Evolutionary conservation across 2,888 invertebrate genomes (phyloP).

Genomic region (Creontiades dilutus): DNA sequence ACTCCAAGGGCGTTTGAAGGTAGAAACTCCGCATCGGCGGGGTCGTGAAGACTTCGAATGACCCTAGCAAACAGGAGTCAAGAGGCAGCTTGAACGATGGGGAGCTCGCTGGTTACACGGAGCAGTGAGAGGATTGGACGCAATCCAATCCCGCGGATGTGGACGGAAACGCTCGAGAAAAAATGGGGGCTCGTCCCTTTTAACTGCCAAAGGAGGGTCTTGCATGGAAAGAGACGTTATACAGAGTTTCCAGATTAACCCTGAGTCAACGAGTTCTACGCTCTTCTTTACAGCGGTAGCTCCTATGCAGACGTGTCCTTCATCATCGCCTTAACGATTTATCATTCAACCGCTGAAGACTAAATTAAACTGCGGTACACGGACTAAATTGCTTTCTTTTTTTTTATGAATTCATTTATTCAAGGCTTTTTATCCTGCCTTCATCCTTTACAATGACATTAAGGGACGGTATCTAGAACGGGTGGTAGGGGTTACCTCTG

Average conservation of each 20-base stretch:
- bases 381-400: too few relatives aligned
- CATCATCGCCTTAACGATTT: not conserved
- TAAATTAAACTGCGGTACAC: too few relatives aligned
- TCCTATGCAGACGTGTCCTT: not conserved
- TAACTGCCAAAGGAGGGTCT: not conserved
- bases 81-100: not conserved
- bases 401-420: too few relatives aligned
- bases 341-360: too few relatives aligned
- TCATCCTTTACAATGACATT: too few relatives aligned
- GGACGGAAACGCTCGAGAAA: constrained; percentile 8
- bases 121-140: not conserved
- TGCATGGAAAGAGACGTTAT: not conserved
- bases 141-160: constrained; percentile 30
- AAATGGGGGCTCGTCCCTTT: constrained; percentile 7
- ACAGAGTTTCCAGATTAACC: constrained; percentile 1
- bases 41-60: too few relatives aligned
- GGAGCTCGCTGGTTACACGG: not conserved
- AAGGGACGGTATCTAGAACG: too few relatives aligned
- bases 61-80: not conserved
- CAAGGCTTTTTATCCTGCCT: too few relatives aligned
- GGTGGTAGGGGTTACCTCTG: too few relatives aligned
- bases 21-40: not conserved
- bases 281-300: not conserved
- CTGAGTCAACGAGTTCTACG: constrained; percentile 3
- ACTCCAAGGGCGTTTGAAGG: not conserved